phyloP scores from a whole-genome alignment of 30 jellyfish, hydroid and myxozoan species.

The Euphysa ruthae region DNA sequence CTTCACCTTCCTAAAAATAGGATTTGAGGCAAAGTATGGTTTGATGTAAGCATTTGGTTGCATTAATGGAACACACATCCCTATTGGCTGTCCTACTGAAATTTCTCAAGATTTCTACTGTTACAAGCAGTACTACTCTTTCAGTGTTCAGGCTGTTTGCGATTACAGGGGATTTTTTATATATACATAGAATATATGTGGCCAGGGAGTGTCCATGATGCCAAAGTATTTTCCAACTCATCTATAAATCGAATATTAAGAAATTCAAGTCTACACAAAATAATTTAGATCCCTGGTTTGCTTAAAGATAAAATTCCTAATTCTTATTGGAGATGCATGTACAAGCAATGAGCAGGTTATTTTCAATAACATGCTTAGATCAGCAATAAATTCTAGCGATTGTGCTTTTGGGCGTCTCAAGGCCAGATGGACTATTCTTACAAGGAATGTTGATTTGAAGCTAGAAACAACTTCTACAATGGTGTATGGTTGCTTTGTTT shows the following conservation, averaged over 20 bases:
- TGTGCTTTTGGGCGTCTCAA: constrained; percentile 61
- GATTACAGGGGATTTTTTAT: no score
- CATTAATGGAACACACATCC: no score
- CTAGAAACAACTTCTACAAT: constrained; percentile 23
- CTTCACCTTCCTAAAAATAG: not conserved
- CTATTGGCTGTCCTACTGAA: no score
- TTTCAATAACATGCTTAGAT: constrained; percentile 35
- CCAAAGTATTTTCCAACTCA: not conserved
- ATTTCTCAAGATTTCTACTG: no score
- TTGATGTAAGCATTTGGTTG: no score
- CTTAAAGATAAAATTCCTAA: constrained; percentile 11
- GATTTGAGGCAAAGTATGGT: no score
- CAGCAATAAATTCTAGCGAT: constrained; percentile 42
- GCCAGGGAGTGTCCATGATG: constrained; percentile 1
- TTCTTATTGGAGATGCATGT: no score
- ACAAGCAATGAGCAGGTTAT: constrained; percentile 33
- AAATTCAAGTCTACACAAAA: no score
- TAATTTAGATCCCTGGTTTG: constrained; percentile 1
- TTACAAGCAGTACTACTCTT: no score
- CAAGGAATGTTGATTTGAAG: constrained; percentile 25
- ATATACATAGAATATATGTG: not conserved
- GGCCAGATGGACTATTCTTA: constrained; percentile 36
- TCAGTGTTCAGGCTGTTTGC: no score
- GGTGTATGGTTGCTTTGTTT: constrained; percentile 39
- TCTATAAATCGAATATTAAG: no score